phyloP scores from a whole-genome alignment of 2,113 vertebrate species.

The Coryphaenoides rupestris region DNA sequence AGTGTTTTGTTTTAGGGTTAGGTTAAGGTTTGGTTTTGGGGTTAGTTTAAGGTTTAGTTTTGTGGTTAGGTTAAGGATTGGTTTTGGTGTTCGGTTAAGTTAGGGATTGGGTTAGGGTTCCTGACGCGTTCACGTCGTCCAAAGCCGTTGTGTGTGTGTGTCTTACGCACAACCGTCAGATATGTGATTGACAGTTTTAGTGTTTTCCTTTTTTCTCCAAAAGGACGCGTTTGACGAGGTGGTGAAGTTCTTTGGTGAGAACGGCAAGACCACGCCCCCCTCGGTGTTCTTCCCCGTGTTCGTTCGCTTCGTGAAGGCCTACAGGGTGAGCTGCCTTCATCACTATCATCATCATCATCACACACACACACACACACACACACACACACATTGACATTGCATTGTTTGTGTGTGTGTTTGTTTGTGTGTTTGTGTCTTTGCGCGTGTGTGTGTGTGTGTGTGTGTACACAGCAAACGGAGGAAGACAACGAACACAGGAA shows the following conservation, averaged over 20 bases:
- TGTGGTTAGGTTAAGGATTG: too few species aligned
- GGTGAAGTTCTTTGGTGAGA: slow-evolving; percentile 93
- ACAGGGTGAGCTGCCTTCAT: slow-evolving; percentile 80
- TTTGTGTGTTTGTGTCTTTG: slow-evolving; percentile 1
- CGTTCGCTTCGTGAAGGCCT: slow-evolving; percentile 91
- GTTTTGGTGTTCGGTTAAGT: too few species aligned
- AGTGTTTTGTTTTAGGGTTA: too few species aligned
- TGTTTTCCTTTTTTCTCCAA: neutral
- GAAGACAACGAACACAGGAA: slow-evolving; percentile 89
- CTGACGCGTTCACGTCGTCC: too few species aligned
- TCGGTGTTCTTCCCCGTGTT: slow-evolving; percentile 97
- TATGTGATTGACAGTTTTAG: neutral
- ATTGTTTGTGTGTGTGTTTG: neutral
- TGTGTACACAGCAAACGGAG: slow-evolving; percentile 80
- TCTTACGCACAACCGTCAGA: too few species aligned
- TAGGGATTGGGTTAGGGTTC: too few species aligned
- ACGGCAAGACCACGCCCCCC: slow-evolving; percentile 90
- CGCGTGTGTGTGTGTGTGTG: neutral
- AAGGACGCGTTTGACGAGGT: slow-evolving; percentile 92
- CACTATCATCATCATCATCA: too few species aligned
- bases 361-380: too few species aligned
- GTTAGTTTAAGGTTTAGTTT: too few species aligned
- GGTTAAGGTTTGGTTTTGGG: too few species aligned
- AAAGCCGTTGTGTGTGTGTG: too few species aligned
- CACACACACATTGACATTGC: too few species aligned